Conservation (phyloP, 1,140 invertebrate genomes). For the Drosophila pruinosa region DNA sequence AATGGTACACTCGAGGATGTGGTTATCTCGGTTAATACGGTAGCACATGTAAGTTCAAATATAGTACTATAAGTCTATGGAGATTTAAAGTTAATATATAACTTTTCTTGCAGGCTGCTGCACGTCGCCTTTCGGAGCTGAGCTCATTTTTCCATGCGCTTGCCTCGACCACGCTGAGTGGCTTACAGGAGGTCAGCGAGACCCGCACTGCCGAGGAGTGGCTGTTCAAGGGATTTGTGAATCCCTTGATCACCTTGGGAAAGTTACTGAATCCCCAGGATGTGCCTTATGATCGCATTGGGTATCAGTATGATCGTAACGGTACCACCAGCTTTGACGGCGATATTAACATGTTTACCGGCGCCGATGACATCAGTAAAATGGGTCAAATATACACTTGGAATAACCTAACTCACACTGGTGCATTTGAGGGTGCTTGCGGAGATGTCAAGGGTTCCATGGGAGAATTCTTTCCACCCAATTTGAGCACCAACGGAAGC, state of each 20-base stretch:
- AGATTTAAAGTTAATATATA: not conserved
- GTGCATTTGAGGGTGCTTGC: slow-evolving; percentile 85
- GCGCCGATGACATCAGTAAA: slow-evolving; percentile 84
- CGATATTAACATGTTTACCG: slow-evolving; percentile 89
- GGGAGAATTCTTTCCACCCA: slow-evolving; percentile 90
- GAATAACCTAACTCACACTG: slow-evolving; percentile 86
- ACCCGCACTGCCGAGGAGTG: slow-evolving; percentile 88
- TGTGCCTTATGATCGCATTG: slow-evolving; percentile 88
- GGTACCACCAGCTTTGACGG: slow-evolving; percentile 88
- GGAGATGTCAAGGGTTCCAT: slow-evolving; percentile 86
- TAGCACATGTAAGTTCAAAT: slow-evolving; percentile 87
- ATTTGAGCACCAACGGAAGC: slow-evolving; percentile 84
- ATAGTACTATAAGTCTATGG: not conserved
- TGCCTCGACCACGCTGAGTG: slow-evolving; percentile 55
- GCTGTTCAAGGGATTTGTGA: slow-evolving; percentile 90
- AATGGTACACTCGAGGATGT: slow-evolving; percentile 89
- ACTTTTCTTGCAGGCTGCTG: slow-evolving; percentile 85
- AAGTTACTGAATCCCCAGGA: slow-evolving; percentile 67
- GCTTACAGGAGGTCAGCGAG: slow-evolving; percentile 84
- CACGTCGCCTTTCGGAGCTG: slow-evolving; percentile 63
- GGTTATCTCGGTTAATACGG: slow-evolving; percentile 91
- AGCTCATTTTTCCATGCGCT: not conserved
- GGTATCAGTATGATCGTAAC: slow-evolving; percentile 92
- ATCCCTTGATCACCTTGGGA: slow-evolving; percentile 87
- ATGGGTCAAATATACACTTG: slow-evolving; percentile 88